Conservation (phyloP, 2,113 vertebrate genomes). For the Nesogale talazaci region DNA sequence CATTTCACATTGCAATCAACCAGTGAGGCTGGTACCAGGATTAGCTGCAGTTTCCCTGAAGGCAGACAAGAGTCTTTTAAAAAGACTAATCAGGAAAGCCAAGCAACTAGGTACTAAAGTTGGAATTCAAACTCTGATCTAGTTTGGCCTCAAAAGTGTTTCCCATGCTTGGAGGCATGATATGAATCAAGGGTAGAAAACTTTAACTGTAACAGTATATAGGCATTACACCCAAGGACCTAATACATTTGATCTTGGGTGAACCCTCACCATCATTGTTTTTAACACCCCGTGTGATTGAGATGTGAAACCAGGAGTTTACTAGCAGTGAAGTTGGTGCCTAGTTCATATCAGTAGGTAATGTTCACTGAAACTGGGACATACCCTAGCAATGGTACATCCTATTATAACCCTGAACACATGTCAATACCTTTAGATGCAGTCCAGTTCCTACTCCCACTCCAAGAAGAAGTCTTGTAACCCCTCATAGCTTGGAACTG, state of each 20-base stretch:
- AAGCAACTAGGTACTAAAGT: neutral
- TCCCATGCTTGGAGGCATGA: neutral
- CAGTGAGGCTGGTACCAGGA: neutral
- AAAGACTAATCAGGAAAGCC: neutral
- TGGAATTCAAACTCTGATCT: neutral
- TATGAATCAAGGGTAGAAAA: slow-evolving; percentile 11
- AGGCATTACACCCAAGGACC: neutral
- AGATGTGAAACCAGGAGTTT: neutral
- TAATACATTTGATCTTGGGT: neutral
- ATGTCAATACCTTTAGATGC: fast-evolving
- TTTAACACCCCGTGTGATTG: neutral
- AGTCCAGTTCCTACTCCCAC: too few relatives aligned
- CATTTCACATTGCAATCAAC: neutral
- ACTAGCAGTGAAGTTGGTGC: neutral
- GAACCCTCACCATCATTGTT: neutral
- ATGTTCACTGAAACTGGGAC: neutral
- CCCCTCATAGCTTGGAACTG: neutral
- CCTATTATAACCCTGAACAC: neutral
- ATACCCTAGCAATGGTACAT: neutral
- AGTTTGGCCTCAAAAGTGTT: neutral
- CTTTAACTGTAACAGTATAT: neutral
- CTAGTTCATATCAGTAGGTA: neutral
- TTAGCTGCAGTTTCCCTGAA: neutral
- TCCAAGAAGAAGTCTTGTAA: neutral
- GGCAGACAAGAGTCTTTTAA: neutral